Evolutionary conservation across 2,888 invertebrate genomes (phyloP).

Genomic region (Thecophora atra): DNA sequence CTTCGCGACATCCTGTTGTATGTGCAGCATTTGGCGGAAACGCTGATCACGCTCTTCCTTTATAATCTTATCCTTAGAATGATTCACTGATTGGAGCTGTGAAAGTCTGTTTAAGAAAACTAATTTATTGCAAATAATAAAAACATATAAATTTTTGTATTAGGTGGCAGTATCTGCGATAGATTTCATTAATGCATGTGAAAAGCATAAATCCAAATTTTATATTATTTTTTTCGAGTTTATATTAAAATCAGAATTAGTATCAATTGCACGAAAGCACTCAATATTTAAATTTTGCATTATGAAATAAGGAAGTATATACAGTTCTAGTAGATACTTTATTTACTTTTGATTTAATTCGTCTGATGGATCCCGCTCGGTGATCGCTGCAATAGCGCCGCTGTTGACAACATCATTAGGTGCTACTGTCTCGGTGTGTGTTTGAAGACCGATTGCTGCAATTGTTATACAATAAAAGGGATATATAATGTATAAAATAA

Average conservation of each 20-base stretch:
- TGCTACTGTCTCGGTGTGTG: background rate
- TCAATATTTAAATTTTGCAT: too few relatives aligned
- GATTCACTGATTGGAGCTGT: slow-evolving; percentile 78
- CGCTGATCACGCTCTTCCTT: slow-evolving; percentile 80
- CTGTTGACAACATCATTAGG: slow-evolving; percentile 11
- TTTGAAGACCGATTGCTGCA: background rate
- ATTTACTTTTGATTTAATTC: slow-evolving; percentile 61
- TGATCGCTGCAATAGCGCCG: slow-evolving; percentile 40
- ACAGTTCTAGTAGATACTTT: background rate
- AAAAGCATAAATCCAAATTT: background rate
- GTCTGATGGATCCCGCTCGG: slow-evolving; percentile 48
- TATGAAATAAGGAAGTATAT: too few relatives aligned
- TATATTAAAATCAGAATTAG: too few relatives aligned
- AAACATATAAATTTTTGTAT: background rate
- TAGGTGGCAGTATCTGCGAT: too few relatives aligned
- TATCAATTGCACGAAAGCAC: too few relatives aligned
- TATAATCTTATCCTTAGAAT: slow-evolving; percentile 79
- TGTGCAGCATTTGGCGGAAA: slow-evolving; percentile 78
- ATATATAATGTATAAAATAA: background rate
- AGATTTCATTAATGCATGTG: background rate
- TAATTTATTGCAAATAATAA: background rate
- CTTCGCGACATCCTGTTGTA: slow-evolving; percentile 78
- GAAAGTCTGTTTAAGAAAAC: slow-evolving; percentile 61
- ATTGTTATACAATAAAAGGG: background rate
- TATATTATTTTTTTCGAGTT: too few relatives aligned